Conservation (phyloP, 2,113 vertebrate genomes). For the Geococcyx californianus region DNA sequence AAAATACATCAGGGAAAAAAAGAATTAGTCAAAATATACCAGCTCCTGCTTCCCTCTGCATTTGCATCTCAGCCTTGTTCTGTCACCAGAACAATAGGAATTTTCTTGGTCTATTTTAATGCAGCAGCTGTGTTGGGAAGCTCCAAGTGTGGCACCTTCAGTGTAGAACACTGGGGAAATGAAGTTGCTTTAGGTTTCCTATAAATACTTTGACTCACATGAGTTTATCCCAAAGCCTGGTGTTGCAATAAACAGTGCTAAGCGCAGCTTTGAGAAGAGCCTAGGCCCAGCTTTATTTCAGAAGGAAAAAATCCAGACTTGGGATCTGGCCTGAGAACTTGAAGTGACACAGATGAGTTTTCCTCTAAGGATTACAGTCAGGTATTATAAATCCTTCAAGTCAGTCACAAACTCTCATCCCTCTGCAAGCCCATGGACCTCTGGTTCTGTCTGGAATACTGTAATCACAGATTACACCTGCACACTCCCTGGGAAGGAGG, state of each 20-base stretch:
- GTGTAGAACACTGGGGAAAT: background rate
- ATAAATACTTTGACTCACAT: background rate
- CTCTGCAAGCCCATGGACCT: background rate
- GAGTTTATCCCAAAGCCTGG: background rate
- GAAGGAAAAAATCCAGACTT: background rate
- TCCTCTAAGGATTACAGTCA: background rate
- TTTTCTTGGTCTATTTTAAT: background rate
- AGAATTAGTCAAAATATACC: background rate
- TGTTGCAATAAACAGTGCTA: background rate
- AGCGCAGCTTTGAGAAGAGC: background rate
- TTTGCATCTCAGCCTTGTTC: slow-evolving; percentile 29
- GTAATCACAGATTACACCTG: background rate
- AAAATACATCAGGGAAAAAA: background rate
- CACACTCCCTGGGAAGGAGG: background rate
- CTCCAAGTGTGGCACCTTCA: background rate
- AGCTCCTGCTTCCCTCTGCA: background rate
- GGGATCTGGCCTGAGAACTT: background rate
- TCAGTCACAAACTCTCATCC: background rate
- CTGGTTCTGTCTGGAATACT: background rate
- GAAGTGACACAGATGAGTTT: background rate
- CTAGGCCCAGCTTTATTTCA: background rate
- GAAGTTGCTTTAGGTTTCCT: background rate
- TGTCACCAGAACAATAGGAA: slow-evolving; percentile 44
- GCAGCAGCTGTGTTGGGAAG: background rate
- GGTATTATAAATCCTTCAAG: background rate